Conservation (phyloP, 2,888 invertebrate genomes). For the Ophioninae sp. region DNA sequence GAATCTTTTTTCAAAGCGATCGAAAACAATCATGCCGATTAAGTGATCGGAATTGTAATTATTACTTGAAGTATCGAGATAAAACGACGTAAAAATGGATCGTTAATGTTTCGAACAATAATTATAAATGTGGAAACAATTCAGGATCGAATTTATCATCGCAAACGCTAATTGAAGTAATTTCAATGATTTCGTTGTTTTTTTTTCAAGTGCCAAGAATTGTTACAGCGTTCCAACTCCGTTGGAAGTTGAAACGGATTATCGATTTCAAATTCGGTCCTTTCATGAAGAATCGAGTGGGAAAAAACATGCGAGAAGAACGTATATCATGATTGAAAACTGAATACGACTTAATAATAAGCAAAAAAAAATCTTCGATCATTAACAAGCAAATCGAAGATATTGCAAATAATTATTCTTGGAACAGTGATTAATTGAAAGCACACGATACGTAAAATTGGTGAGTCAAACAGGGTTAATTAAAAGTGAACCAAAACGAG, state of each 20-base stretch:
- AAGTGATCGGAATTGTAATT: neutral
- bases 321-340: slow-evolving; percentile 27
- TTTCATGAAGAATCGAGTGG: slow-evolving; percentile 35
- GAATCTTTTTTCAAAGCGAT: neutral
- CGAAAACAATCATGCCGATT: neutral
- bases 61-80: neutral
- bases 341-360: slow-evolving; percentile 41
- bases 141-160: slow-evolving; percentile 7
- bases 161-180: neutral
- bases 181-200: neutral
- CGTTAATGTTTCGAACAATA: neutral
- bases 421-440: slow-evolving; percentile 5
- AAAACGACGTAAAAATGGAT: neutral
- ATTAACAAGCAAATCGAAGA: slow-evolving; percentile 11
- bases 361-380: slow-evolving; percentile 19
- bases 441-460: slow-evolving; percentile 5
- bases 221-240: neutral
- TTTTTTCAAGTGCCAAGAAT: neutral
- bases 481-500: slow-evolving; percentile 35
- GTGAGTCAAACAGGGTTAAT: slow-evolving; percentile 19
- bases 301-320: slow-evolving; percentile 54
- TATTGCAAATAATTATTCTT: slow-evolving; percentile 6
- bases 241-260: neutral
- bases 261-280: slow-evolving; percentile 3
- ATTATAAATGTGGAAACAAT: slow-evolving; percentile 19